These are phyloP conservation scores for Solenopsis invicta DNA, from an alignment of 1,140 invertebrate genomes.

Conservation along the genomic window DNA sequence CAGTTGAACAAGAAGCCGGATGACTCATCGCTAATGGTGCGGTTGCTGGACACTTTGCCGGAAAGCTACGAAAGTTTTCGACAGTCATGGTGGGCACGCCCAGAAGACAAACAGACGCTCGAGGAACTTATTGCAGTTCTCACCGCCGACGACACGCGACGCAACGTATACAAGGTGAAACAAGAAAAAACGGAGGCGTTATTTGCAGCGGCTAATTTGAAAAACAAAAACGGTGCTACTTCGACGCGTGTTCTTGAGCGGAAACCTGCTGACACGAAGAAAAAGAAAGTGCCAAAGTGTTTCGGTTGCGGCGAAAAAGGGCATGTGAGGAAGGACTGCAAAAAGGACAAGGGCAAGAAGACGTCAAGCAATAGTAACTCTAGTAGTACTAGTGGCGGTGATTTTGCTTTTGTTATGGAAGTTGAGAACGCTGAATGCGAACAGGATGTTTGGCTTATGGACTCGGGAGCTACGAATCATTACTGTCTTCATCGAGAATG, in stretches of 20 bases:
- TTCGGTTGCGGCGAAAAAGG: neutral
- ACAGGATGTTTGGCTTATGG: neutral
- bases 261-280: neutral
- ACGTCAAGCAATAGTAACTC: neutral
- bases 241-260: neutral
- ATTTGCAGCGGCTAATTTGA: neutral
- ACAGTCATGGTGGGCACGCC: neutral
- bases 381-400: neutral
- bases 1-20: neutral
- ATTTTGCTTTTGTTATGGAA: neutral
- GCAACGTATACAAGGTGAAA: neutral
- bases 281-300: neutral
- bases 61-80: neutral
- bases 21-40: neutral
- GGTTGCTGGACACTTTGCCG: neutral
- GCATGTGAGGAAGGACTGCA: neutral
- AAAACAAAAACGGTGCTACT: neutral
- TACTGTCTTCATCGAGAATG: neutral
- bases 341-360: neutral
- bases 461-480: neutral
- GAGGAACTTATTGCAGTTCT: neutral
- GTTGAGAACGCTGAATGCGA: no score
- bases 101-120: neutral
- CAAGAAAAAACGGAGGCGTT: neutral
- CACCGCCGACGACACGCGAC: neutral